Evolutionary conservation across 2,888 invertebrate genomes (phyloP), one percentile per base, ranked within the genome.

Genomic region (Drosophila kanekoi): DNA sequence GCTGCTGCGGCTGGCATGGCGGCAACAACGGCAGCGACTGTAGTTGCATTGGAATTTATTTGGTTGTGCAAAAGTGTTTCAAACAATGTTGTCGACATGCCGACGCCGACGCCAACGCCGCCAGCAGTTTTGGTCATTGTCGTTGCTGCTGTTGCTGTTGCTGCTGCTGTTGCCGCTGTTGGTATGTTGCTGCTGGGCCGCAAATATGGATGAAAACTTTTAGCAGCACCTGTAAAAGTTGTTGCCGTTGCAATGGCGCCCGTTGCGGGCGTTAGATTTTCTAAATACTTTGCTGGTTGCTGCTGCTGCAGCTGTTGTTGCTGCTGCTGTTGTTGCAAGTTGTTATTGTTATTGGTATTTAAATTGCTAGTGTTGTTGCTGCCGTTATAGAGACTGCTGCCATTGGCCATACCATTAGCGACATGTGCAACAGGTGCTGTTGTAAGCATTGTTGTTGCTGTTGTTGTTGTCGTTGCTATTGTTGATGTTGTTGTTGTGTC

Each of bases 1-100:
- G 67, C 63, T 65, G 75, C 52, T 43, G 56, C 28, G 65, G 51
- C 45, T 60, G 66, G 56, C 51, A 63, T 44, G 53, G 66, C 23
- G 53, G 68, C 41, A 49, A 43, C 40, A 44, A 40, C 58, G 16
- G 38, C 68, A 40, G 60, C 69, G 66, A 74, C 64, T 77, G 83
- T 69, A 67, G 79, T 72, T 78, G 81, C 72, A 80, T 80, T 89
- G 85, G 91, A 90, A 90, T 91, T 90, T 86, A 90, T 87, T 85
- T 90, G 90, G 88, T 84, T 89, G 76, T 86, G 89, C 78, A 90
- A 84, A 78, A 89, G 82, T 89, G 90, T 88, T 85, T 82, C 88
- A 70, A 90, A 85, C 79, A 90, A 87, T 88, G 91, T 75, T 77
- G 90, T 77, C 71, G 89, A 73, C 78, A 82, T 69, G 75, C 52